Evolutionary conservation across 1,140 invertebrate species (phyloP).

Genomic region (Pinna nobilis): DNA sequence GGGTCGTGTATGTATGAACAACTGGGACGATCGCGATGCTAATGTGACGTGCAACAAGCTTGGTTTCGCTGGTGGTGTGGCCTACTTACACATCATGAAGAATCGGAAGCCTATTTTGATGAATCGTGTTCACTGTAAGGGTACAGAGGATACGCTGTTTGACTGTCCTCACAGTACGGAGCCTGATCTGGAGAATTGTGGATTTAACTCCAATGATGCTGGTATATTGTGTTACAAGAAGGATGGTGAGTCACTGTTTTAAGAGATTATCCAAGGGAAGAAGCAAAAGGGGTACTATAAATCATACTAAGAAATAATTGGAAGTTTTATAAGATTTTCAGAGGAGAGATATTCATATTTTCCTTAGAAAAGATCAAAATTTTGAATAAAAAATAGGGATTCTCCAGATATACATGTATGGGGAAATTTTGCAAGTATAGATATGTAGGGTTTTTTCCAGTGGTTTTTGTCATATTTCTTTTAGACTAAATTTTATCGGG

Average conservation of each 20-base stretch:
- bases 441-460: too few relatives aligned
- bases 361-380: too few relatives aligned
- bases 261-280: background rate
- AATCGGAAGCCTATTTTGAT: slow-evolving; percentile 57
- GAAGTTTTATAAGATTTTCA: too few relatives aligned
- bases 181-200: slow-evolving; percentile 49
- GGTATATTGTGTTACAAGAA: slow-evolving; percentile 61
- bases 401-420: too few relatives aligned
- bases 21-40: slow-evolving; percentile 59
- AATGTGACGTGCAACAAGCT: slow-evolving; percentile 58
- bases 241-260: slow-evolving; percentile 45
- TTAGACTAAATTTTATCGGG: too few relatives aligned
- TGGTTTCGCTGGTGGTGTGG: slow-evolving; percentile 55
- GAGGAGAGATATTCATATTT: too few relatives aligned
- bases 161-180: slow-evolving; percentile 38
- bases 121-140: slow-evolving; percentile 48
- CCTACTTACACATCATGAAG: slow-evolving; percentile 57
- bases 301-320: too few relatives aligned
- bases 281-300: too few relatives aligned
- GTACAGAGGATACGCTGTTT: slow-evolving; percentile 40
- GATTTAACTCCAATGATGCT: slow-evolving; percentile 56
- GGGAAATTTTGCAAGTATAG: too few relatives aligned
- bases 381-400: too few relatives aligned
- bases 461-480: too few relatives aligned
- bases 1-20: slow-evolving; percentile 61